Evolutionary conservation across 2,797 vertebrate genomes (phyloP).

Genomic region (Mormyrops attenuatus): DNA sequence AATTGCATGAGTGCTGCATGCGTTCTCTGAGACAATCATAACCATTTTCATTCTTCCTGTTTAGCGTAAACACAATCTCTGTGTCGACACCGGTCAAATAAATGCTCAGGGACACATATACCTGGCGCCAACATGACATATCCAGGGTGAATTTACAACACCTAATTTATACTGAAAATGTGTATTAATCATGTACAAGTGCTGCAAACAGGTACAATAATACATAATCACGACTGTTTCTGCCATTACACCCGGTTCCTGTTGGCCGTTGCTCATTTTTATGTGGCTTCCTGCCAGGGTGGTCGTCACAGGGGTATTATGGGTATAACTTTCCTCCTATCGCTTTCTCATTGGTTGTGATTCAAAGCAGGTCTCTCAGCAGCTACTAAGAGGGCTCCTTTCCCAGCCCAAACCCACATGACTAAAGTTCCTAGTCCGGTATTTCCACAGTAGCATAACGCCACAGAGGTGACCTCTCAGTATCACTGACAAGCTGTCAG

Average conservation of each 20-base stretch:
- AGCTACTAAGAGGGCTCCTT: not conserved
- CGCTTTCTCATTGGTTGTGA: conserved; percentile 31
- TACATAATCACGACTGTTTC: not conserved
- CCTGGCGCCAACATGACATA: not conserved
- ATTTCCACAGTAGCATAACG: not conserved
- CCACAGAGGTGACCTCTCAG: not conserved
- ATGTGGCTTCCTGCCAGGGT: conserved; percentile 9
- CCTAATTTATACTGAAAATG: not conserved
- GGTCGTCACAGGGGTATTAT: conserved; percentile 47
- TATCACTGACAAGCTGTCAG: not conserved
- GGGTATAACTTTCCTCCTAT: conserved; percentile 51
- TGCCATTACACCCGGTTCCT: not conserved
- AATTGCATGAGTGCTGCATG: not conserved
- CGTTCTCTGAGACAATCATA: not conserved
- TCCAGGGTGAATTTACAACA: not conserved
- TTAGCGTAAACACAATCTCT: not conserved
- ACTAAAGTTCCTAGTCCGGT: not conserved
- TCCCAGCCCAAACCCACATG: not conserved
- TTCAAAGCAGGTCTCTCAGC: not conserved
- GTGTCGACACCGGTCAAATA: not conserved
- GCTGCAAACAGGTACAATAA: not conserved
- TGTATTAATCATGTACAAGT: conserved; percentile 1
- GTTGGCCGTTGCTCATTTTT: not conserved
- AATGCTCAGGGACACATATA: not conserved
- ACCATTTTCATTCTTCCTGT: not conserved